Base-by-base conservation (phyloP, 2,888 invertebrate species). In the Mellilla xanthometata region DNA sequence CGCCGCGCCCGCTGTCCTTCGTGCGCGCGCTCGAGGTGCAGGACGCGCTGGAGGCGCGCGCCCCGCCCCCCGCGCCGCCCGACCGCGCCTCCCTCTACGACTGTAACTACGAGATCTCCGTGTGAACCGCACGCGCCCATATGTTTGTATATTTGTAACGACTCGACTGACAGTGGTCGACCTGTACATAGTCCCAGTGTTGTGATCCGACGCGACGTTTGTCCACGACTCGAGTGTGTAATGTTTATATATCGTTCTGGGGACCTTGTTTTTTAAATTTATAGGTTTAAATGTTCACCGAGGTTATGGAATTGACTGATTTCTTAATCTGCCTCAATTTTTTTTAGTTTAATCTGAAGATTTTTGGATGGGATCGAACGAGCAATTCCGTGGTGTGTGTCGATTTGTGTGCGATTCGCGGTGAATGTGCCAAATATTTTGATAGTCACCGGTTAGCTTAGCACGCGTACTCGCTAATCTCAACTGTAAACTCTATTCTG, bases 41-140 rank as follows among this genome's bases (percentile, higher is more conserved):
- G 59, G 96, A 97, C 82, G 94, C 94, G 44, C 93, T 96, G 75
- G 97, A 97, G 74, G 93, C 96, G 91, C 92, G 93, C 73, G 83
- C 91, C 64, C 68, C 83, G 69, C 70, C 84, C 65, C 58, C 83
- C 72, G 75, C 76, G 41, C 83, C 95, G 9, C 95, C 96, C 35
- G 96, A 96, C 81, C 94, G 96, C 67, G 94, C 95, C 68, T 96
- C 96, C 83, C 95, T 96, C 60, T 97, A 97, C 86, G 97, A 97
- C 84, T 96, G 96, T 94, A 97, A 96, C 91, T 97, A 97, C 86
- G 97, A 97, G 88, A 97, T 97, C 90, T 96, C 96, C 63, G 97
- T 97, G 92, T 97, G 95, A 95, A 56, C 31, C n/a, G n/a, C n/a
- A n/a, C n/a, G 56, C 28, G 60, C 77, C 75, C 75, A 69, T 76